These are phyloP conservation scores for Elephas maximus DNA, from an alignment of 2,113 vertebrate species.

Conservation along the genomic window DNA sequence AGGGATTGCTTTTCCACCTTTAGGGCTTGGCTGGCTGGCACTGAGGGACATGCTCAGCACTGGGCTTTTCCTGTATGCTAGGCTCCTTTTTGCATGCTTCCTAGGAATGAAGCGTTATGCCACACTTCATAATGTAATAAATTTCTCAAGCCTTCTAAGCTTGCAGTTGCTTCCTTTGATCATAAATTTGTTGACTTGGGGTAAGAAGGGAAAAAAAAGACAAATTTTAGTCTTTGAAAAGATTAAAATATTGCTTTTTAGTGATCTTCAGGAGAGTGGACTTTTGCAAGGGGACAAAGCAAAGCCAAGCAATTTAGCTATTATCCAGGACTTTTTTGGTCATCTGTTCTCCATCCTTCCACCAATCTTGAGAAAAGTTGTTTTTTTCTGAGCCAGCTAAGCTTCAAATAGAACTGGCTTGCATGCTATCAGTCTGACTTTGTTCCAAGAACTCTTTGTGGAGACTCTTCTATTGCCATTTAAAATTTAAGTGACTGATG, in stretches of 20 bases:
- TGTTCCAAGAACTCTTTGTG: not conserved
- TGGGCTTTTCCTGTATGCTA: not conserved
- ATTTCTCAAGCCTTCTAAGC: not conserved
- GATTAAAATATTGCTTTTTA: not conserved
- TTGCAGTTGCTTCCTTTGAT: not conserved
- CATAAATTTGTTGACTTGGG: not conserved
- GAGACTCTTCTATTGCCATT: not conserved
- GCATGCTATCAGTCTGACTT: not conserved
- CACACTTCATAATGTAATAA: too few relatives aligned
- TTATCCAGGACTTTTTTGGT: not conserved
- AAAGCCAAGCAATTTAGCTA: not conserved
- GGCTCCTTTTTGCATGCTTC: not conserved
- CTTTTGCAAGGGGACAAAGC: not conserved
- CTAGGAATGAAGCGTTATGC: not conserved
- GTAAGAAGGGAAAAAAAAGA: not conserved
- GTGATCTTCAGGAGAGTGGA: not conserved
- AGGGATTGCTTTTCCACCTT: rapidly evolving
- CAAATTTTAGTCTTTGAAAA: not conserved
- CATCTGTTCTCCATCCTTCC: not conserved
- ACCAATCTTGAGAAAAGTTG: not conserved
- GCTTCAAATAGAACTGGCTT: not conserved
- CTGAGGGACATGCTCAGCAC: not conserved
- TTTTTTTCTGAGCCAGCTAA: not conserved
- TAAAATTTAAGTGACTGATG: not conserved
- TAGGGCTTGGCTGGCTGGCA: not conserved